Evolutionary conservation across 2,797 vertebrate species (phyloP).

Genomic region (Oryzias sinensis): DNA sequence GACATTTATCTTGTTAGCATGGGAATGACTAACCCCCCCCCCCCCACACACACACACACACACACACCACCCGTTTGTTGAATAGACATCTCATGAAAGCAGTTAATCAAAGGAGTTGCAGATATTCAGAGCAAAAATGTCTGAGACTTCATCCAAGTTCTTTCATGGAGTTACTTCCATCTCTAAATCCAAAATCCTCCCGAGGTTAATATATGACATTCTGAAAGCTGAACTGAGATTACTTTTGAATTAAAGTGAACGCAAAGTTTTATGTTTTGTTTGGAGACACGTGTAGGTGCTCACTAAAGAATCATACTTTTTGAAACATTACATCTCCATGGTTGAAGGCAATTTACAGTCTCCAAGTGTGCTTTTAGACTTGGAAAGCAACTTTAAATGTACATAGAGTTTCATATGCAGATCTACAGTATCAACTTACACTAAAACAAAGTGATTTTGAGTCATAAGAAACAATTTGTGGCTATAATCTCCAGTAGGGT

Average conservation of each 20-base stretch:
- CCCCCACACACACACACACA: no score
- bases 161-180: slow-evolving; percentile 30
- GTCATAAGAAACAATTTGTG: no score
- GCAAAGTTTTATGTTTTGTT: slow-evolving; percentile 1
- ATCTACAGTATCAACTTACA: no score
- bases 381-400: no score
- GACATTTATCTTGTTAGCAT: not conserved
- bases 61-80: slow-evolving; percentile 6
- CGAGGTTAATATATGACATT: slow-evolving; percentile 27
- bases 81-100: slow-evolving; percentile 20
- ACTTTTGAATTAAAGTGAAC: not conserved
- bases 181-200: slow-evolving; percentile 3
- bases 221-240: slow-evolving; percentile 14
- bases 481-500: no score
- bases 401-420: no score
- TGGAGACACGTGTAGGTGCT: slow-evolving; percentile 15
- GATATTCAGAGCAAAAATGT: slow-evolving; percentile 21
- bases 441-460: no score
- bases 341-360: no score
- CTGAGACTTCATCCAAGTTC: slow-evolving; percentile 29
- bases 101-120: slow-evolving; percentile 18
- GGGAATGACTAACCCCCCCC: not conserved
- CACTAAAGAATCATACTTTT: no score
- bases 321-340: no score
- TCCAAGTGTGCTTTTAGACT: no score